Evolutionary conservation across 2,888 invertebrate genomes (phyloP), one percentile per base, ranked within the genome.

Genomic region (Caenorhabditis zanzibari): DNA sequence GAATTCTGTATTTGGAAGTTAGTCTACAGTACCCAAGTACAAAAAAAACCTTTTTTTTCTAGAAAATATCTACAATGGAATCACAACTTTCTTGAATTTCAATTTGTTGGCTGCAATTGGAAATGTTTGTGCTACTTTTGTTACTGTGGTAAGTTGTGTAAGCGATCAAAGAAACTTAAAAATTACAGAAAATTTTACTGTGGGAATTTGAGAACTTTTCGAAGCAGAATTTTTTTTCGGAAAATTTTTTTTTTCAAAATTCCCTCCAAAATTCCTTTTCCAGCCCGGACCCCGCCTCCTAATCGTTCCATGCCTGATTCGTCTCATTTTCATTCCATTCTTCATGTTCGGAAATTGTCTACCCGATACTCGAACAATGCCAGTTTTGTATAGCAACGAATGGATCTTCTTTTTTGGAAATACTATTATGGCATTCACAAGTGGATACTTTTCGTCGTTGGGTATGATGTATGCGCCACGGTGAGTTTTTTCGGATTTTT

Each of bases 41-140:
- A n/a, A n/a, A n/a, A n/a, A n/a, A n/a, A n/a, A n/a, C n/a, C n/a
- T n/a, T n/a, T n/a, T n/a, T n/a, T n/a, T 66, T 82, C 63, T 68
- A 85, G 85, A 82, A n/a, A 79, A 84, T 38, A 58, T 86, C 12
- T 88, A 86, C 93, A 93, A 94, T 0, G 94, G 94, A 2, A 93
- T 98, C 22, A 95, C 96, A 22, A 97, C 97, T 92, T 99, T 96
- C 93, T 93, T 99, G 73, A 96, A 96, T 6, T 99, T 99, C 94
- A 99, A 98, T 93, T 91, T 96, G 0, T 96, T 95, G 83, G 98
- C 98, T 2, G 96, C 96, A 95, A 89, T 98, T 24, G 99, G 99
- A n/a, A 97, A 96, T 92, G 94, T 95, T 82, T 93, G 96, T 0
- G 96, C 98, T 0, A 95, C 95, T 68, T 94, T 95, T 88, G 93